phyloP scores from a whole-genome alignment of 2,797 vertebrate genomes.

The Limnodromus scolopaceus region DNA sequence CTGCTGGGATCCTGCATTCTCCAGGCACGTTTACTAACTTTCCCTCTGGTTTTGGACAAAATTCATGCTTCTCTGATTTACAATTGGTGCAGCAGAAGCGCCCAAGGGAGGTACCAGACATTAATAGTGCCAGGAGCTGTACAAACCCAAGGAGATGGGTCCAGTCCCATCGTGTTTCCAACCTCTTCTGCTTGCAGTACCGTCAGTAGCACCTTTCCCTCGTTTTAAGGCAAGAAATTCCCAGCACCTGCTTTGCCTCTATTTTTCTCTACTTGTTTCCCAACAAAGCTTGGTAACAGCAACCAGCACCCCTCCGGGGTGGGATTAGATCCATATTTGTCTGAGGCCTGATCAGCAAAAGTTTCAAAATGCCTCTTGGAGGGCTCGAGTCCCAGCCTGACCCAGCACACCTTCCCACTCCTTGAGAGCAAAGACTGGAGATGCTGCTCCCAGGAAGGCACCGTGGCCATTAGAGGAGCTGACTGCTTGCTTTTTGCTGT shows the following conservation, averaged over 20 bases:
- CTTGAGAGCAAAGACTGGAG: background rate
- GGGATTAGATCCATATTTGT: background rate
- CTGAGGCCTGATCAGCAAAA: background rate
- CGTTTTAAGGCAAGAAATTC: background rate
- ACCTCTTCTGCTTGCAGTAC: background rate
- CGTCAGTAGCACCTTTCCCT: background rate
- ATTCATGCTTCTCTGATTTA: background rate
- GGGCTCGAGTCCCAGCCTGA: background rate
- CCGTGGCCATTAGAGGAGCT: background rate
- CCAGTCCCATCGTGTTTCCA: fast-evolving
- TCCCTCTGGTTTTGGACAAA: background rate
- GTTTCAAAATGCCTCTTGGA: background rate
- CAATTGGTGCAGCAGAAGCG: background rate
- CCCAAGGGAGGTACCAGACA: background rate
- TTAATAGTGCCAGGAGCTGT: background rate
- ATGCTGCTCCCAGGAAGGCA: background rate
- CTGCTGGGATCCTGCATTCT: background rate
- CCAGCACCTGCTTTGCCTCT: background rate
- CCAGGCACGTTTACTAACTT: background rate
- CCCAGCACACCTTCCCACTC: background rate
- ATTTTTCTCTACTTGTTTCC: background rate
- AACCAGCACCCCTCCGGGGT: background rate
- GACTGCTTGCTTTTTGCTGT: background rate
- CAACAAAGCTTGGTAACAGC: background rate
- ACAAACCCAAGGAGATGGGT: background rate